Conservation (phyloP, 1,140 invertebrate species). For the Acyrthosiphon pisum region DNA sequence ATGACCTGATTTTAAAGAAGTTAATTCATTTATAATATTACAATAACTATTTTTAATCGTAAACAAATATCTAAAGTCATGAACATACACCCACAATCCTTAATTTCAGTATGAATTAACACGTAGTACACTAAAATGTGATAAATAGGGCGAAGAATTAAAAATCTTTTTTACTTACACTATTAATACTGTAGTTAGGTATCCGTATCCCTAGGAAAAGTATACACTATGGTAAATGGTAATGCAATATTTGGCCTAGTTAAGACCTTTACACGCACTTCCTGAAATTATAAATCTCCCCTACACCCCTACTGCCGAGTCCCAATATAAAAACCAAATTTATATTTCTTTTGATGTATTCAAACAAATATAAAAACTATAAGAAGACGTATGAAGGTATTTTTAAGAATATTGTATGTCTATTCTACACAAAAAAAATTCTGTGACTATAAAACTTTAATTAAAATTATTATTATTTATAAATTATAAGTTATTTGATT, state of each 20-base stretch:
- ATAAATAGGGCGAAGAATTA: neutral
- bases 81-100: neutral
- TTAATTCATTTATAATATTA: neutral
- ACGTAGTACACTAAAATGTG: neutral
- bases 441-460: neutral
- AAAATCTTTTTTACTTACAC: neutral
- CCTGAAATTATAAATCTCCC: neutral
- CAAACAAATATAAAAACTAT: neutral
- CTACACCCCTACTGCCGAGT: neutral
- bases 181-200: neutral
- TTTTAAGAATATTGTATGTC: neutral
- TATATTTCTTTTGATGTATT: neutral
- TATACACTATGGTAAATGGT: neutral
- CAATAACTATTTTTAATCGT: neutral
- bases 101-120: neutral
- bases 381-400: neutral
- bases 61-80: neutral
- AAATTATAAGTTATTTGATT: too few relatives aligned
- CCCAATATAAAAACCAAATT: neutral
- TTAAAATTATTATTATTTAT: neutral
- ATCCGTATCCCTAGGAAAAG: neutral
- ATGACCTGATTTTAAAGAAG: neutral
- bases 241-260: neutral
- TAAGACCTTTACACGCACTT: slow-evolving; percentile 19
- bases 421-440: neutral